phyloP scores from a whole-genome alignment of 64 coral and sea anemone genomes.

The Acropora tenuis region DNA sequence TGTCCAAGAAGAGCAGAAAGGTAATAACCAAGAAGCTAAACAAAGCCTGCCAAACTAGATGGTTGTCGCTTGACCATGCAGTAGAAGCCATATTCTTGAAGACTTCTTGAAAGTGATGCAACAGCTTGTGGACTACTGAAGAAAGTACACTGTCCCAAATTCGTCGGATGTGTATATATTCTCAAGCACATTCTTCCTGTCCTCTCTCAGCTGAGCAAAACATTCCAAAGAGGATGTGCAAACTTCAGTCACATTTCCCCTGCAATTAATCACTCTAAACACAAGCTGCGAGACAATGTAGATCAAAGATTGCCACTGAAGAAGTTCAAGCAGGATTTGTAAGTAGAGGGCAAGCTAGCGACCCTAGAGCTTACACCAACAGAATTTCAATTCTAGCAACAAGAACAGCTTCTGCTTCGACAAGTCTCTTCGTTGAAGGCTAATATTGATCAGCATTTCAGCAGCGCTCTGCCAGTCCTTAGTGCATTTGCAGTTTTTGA shows the following conservation, averaged over 20 bases:
- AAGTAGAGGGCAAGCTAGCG: conserved; percentile 5
- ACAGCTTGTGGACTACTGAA: conserved; percentile 63
- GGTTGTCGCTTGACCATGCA: conserved; percentile 35
- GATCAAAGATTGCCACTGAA: conserved; percentile 25
- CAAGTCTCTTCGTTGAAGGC: conserved; percentile 14
- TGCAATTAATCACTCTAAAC: conserved; percentile 51
- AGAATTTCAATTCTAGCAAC: conserved; percentile 46
- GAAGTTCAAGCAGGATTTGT: conserved; percentile 11
- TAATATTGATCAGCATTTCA: conserved; percentile 45
- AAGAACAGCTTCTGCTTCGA: conserved; percentile 36
- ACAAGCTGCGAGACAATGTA: conserved; percentile 54
- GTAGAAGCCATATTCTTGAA: conserved; percentile 38
- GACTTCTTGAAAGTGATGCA: conserved; percentile 47
- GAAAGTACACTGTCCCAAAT: conserved; percentile 61
- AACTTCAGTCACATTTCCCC: conserved; percentile 37
- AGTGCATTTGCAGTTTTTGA: conserved; percentile 37
- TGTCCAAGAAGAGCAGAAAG: conserved; percentile 33
- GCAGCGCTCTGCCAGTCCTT: conserved; percentile 36
- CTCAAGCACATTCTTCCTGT: conserved; percentile 62
- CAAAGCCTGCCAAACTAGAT: conserved; percentile 37
- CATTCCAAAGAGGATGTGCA: conserved; percentile 62
- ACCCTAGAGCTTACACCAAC: conserved; percentile 32
- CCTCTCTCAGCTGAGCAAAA: conserved; percentile 39
- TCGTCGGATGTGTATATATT: conserved; percentile 63
- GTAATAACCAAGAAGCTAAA: conserved; percentile 30